Evolutionary conservation across 2,113 vertebrate species (phyloP).

Genomic region (Sturnira hondurensis): DNA sequence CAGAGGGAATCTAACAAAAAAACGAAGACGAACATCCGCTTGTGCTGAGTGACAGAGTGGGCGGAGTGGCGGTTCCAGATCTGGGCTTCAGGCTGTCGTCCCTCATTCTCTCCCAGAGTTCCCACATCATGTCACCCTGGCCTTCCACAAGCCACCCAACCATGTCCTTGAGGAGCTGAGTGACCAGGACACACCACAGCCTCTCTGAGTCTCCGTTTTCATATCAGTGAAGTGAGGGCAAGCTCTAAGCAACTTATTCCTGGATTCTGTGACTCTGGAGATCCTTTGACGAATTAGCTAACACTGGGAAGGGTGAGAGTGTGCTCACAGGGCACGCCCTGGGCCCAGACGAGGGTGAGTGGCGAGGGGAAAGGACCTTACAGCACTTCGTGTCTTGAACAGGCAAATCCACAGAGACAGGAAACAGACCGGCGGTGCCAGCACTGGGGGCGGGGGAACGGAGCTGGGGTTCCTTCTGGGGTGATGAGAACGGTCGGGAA

Average conservation of each 20-base stretch:
- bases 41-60: neutral
- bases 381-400: no score
- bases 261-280: neutral
- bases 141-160: neutral
- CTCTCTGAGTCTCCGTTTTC: neutral
- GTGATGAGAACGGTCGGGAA: neutral
- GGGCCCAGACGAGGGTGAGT: neutral
- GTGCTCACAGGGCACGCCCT: neutral
- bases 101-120: neutral
- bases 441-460: rapidly evolving
- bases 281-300: neutral
- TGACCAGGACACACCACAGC: neutral
- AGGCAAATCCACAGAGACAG: neutral
- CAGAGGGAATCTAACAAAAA: neutral
- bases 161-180: neutral
- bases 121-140: neutral
- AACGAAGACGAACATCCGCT: neutral
- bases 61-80: no score
- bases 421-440: neutral
- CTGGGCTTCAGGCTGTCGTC: neutral
- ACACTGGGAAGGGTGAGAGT: neutral
- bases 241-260: neutral
- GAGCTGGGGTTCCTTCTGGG: neutral
- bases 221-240: neutral
- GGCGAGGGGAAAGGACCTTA: neutral